Base-by-base conservation (phyloP, 2,888 invertebrate species). In the Chrysolina haemoptera region DNA sequence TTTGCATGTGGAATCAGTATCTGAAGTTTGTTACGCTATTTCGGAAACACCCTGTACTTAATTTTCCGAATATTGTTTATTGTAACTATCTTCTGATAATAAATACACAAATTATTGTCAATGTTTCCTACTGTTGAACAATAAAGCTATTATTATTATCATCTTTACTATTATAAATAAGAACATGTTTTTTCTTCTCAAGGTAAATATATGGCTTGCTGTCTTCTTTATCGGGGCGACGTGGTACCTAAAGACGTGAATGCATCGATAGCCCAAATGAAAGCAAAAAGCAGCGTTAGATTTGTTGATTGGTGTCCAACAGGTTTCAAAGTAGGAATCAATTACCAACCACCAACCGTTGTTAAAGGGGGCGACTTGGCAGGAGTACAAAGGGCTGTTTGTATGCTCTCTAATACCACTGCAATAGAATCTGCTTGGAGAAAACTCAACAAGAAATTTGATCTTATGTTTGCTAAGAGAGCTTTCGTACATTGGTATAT, bases 271-370 rank as follows among this genome's bases (percentile, higher is more conserved):
- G 94, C 94, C 0, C 91, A 91, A 67, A 94, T 96, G 90, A 95
- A 95, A 87, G 91, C 92, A 0, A 92, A 93, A 80, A 92, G 93
- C 81, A 91, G 91, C 67, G 94, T 98, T 70, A 92, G 95, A 78
- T 98, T 98, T 84, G 97, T 97, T n/a, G 96, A 97, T 85, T 97
- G 96, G 96, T 96, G 96, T 86, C 97, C 97, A 1, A 97, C 97
- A 9, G 97, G 97, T 0, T 97, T 97, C 86, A 96, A 96, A 89
- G 85, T 85, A 50, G 78, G 78, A 1, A 90, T 90, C 35, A 90
- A 90, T 81, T 90, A 89, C 77, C 89, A 96, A 88, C 93, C 94
- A 20, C 96, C 97, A 0, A 93, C 93, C 1, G 92, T 93, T 71
- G 94, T 94, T 66, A 91, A 91, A 16, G 93, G 93, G 20, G 94